Conservation (phyloP, 2,797 vertebrate genomes). For the Furcifer pardalis region DNA sequence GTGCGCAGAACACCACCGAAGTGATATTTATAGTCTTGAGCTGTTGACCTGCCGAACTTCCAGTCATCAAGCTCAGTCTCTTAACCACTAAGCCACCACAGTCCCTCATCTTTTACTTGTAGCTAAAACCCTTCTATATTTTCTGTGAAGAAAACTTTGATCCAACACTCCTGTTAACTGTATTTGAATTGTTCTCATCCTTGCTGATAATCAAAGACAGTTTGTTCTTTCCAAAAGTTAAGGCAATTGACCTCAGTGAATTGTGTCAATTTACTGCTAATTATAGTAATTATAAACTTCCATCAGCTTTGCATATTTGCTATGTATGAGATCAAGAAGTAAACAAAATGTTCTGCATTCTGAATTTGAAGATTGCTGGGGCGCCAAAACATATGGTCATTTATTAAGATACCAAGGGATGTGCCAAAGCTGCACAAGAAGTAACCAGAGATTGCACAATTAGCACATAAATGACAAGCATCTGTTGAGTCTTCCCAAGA, state of each 20-base stretch:
- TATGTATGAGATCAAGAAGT: background rate
- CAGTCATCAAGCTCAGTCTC: no score
- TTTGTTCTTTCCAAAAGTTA: background rate
- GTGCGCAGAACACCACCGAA: no score
- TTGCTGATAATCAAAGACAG: background rate
- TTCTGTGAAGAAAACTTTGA: conserved; percentile 45
- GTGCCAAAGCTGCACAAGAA: background rate
- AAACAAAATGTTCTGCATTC: conserved; percentile 2
- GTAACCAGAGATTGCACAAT: background rate
- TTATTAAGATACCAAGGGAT: background rate
- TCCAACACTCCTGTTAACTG: background rate
- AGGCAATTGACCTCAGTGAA: background rate
- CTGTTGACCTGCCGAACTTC: no score
- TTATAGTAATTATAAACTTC: conserved; percentile 14
- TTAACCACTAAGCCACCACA: no score
- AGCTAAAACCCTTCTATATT: conserved; percentile 20
- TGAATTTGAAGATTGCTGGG: background rate
- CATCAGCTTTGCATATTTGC: background rate
- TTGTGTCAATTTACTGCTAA: conserved; percentile 2
- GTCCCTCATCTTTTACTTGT: no score
- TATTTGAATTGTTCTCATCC: background rate
- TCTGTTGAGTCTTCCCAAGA: background rate
- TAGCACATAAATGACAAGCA: background rate
- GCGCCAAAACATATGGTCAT: background rate
- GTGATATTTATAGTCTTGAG: no score